A percentile compares a stretch with the other conserved stretches of the same genome.
phyloP scores from a whole-genome alignment of 2,888 invertebrate genomes.

The Leptinotarsa peninsularis region DNA sequence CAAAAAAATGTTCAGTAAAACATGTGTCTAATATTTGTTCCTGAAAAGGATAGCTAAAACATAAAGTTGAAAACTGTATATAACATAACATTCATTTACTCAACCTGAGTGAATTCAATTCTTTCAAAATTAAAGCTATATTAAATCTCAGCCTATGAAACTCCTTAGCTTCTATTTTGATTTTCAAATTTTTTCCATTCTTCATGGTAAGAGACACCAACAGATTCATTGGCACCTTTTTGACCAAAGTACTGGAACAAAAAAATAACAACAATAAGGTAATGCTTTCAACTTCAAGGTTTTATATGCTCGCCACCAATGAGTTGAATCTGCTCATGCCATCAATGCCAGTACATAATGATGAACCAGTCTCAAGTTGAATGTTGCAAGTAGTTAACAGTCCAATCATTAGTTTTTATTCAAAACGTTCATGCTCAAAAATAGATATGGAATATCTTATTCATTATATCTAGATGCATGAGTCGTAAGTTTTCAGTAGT shows the following conservation, averaged over 20 bases:
- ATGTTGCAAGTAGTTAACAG: too few relatives aligned
- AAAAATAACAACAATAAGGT: neutral
- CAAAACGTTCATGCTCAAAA: too few relatives aligned
- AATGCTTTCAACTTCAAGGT: neutral
- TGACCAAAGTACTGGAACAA: slow-evolving; percentile 55
- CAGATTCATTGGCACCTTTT: slow-evolving; percentile 56
- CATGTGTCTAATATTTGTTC: neutral
- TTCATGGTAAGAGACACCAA: slow-evolving; percentile 56
- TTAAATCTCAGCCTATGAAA: slow-evolving; percentile 62
- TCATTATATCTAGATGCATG: too few relatives aligned
- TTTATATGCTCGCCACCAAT: too few relatives aligned
- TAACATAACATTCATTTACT: slow-evolving; percentile 31
- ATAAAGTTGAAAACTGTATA: too few relatives aligned
- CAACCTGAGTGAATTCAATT: slow-evolving; percentile 50
- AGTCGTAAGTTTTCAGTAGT: too few relatives aligned
- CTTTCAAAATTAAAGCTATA: slow-evolving; percentile 59
- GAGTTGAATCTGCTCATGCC: too few relatives aligned
- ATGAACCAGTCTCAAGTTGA: too few relatives aligned
- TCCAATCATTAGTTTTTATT: too few relatives aligned
- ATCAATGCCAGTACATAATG: too few relatives aligned
- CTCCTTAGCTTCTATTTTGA: slow-evolving; percentile 57
- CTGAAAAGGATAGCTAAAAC: neutral
- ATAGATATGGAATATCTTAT: too few relatives aligned
- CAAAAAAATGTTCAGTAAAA: neutral
- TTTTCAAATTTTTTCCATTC: slow-evolving; percentile 54